Evolutionary conservation across 2,888 invertebrate species (phyloP).

Genomic region (Synanthedon vespiformis): DNA sequence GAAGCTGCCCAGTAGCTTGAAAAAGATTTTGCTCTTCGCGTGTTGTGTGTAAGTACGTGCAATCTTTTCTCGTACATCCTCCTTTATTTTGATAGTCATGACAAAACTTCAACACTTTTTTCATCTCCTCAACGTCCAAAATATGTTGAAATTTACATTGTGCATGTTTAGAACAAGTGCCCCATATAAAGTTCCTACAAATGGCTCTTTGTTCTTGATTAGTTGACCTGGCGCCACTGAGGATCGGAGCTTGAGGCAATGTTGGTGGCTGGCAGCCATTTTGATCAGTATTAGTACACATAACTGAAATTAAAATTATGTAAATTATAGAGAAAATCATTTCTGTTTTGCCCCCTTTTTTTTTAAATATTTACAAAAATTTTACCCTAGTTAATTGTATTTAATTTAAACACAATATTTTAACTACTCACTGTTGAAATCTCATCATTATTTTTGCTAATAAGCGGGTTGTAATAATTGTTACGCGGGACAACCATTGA

Average conservation of each 20-base stretch:
- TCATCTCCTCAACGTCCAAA: slow-evolving; percentile 41
- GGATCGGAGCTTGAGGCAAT: slow-evolving; percentile 18
- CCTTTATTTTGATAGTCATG: slow-evolving; percentile 50
- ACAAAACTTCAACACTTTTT: slow-evolving; percentile 43
- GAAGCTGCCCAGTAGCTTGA: slow-evolving; percentile 31
- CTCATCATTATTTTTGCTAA: no score
- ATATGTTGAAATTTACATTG: slow-evolving; percentile 44
- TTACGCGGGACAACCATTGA: no score
- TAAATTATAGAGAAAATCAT: neutral
- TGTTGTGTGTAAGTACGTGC: slow-evolving; percentile 42
- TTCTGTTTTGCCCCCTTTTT: neutral
- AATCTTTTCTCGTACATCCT: slow-evolving; percentile 38
- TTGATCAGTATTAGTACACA: slow-evolving; percentile 29
- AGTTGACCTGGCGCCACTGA: slow-evolving; percentile 19
- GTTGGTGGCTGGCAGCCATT: slow-evolving; percentile 44
- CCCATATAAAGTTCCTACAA: slow-evolving; percentile 51
- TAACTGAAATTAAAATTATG: slow-evolving; percentile 7
- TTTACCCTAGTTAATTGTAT: no score
- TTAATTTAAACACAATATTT: no score
- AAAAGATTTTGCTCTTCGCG: slow-evolving; percentile 45
- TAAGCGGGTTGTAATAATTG: no score
- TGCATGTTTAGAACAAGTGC: slow-evolving; percentile 37
- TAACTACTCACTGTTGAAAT: no score
- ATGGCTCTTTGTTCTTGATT: slow-evolving; percentile 18
- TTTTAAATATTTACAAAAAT: neutral